Evolutionary conservation across 2,113 vertebrate genomes (phyloP).

Genomic region (Catharus fuscescens): DNA sequence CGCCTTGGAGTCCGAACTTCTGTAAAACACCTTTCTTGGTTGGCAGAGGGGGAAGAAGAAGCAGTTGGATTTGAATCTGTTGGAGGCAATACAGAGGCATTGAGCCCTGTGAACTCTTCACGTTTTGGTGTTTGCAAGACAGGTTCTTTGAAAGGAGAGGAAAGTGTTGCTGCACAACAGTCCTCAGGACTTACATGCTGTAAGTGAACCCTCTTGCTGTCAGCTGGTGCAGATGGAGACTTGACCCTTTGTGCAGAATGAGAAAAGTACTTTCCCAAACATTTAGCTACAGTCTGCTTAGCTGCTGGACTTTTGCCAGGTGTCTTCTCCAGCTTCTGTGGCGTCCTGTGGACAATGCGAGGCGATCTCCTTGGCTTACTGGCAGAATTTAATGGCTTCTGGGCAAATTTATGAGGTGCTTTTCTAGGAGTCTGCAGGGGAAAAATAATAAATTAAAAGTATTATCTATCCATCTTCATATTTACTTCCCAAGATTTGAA

Average conservation of each 20-base stretch:
- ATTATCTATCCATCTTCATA: background rate
- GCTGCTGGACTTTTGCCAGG: slow-evolving; percentile 24
- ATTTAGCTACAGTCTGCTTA: slow-evolving; percentile 26
- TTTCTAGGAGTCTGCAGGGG: slow-evolving; percentile 73
- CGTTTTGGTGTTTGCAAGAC: slow-evolving; percentile 26
- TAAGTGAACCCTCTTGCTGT: slow-evolving; percentile 3
- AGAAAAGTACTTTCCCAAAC: slow-evolving; percentile 41
- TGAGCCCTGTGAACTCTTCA: background rate
- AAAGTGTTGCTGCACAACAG: slow-evolving; percentile 55
- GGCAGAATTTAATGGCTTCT: slow-evolving; percentile 35
- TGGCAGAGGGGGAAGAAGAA: background rate
- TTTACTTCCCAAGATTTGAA: background rate
- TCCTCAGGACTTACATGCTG: slow-evolving; percentile 53
- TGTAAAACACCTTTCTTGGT: background rate
- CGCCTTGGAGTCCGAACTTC: background rate
- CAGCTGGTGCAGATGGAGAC: slow-evolving; percentile 59
- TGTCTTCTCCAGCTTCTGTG: slow-evolving; percentile 2
- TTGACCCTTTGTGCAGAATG: slow-evolving; percentile 12
- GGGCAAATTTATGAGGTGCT: slow-evolving; percentile 53
- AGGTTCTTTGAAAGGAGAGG: slow-evolving; percentile 62
- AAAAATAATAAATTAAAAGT: background rate
- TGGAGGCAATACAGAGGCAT: slow-evolving; percentile 49
- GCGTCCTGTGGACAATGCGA: background rate
- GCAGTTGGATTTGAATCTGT: background rate
- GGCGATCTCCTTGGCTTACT: slow-evolving; percentile 31